phyloP scores from a whole-genome alignment of 2,888 invertebrate species.

The Rhyacophila evoluta region DNA sequence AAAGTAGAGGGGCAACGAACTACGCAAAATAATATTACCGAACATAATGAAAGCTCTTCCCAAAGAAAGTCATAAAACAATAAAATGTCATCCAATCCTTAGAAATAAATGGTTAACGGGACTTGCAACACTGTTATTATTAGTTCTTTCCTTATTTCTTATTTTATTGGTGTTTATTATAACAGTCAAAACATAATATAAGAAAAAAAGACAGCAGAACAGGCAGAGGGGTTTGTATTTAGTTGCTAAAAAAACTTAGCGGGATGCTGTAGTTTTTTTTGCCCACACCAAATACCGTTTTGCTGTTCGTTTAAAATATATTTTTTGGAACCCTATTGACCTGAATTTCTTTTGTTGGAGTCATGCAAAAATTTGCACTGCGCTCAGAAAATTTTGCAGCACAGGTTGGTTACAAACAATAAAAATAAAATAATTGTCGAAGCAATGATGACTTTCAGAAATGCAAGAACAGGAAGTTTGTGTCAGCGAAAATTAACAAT shows the following conservation, averaged over 20 bases:
- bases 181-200: neutral
- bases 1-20: neutral
- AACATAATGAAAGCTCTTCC: constrained; percentile 5
- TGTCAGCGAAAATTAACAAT: too few species aligned
- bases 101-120: neutral
- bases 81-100: neutral
- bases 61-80: neutral
- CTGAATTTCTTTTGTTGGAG: neutral
- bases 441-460: too few species aligned
- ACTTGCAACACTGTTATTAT: neutral
- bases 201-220: neutral
- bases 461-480: too few species aligned
- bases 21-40: neutral
- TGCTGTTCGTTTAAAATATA: neutral
- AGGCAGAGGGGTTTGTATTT: neutral
- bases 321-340: neutral
- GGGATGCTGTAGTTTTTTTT: constrained; percentile 1
- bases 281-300: neutral
- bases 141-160: neutral
- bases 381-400: neutral
- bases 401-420: too few species aligned
- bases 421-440: too few species aligned
- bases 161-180: too few species aligned
- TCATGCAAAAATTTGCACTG: neutral
- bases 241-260: neutral